phyloP scores from a whole-genome alignment of 2,888 invertebrate genomes.

The Harmothoe impar region DNA sequence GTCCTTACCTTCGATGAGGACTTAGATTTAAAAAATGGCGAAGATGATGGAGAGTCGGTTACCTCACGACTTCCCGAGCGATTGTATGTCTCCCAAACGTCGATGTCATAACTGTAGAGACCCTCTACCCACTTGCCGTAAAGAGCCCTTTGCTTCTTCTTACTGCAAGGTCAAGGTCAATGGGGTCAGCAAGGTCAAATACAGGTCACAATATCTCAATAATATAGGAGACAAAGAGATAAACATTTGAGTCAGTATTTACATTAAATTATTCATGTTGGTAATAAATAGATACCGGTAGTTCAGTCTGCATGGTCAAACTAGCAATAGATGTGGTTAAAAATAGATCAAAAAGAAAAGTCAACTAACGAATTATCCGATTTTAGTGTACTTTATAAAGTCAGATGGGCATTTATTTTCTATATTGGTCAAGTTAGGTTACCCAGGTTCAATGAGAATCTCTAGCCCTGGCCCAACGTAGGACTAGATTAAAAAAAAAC shows the following conservation, averaged over 20 bases:
- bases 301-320: too few relatives aligned
- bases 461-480: too few relatives aligned
- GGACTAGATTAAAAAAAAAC: too few relatives aligned
- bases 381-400: too few relatives aligned
- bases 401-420: too few relatives aligned
- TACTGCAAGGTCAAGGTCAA: constrained; percentile 82
- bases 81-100: constrained; percentile 73
- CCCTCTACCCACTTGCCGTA: constrained; percentile 89
- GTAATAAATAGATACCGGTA: too few relatives aligned
- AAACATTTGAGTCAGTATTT: not conserved
- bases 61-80: constrained; percentile 54
- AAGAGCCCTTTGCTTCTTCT: constrained; percentile 84
- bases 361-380: too few relatives aligned
- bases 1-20: constrained; percentile 55
- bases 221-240: too few relatives aligned
- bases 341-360: too few relatives aligned
- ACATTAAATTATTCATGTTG: not conserved
- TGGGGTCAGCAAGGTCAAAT: not conserved
- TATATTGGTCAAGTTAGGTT: too few relatives aligned
- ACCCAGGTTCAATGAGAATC: too few relatives aligned
- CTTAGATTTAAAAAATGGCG: constrained; percentile 59
- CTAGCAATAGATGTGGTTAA: too few relatives aligned
- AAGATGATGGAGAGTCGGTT: constrained; percentile 61
- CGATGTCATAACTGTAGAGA: constrained; percentile 80
- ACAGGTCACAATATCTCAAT: not conserved